Evolutionary conservation across 2,888 invertebrate species (phyloP).

Genomic region (Scaptomyza tumidula): DNA sequence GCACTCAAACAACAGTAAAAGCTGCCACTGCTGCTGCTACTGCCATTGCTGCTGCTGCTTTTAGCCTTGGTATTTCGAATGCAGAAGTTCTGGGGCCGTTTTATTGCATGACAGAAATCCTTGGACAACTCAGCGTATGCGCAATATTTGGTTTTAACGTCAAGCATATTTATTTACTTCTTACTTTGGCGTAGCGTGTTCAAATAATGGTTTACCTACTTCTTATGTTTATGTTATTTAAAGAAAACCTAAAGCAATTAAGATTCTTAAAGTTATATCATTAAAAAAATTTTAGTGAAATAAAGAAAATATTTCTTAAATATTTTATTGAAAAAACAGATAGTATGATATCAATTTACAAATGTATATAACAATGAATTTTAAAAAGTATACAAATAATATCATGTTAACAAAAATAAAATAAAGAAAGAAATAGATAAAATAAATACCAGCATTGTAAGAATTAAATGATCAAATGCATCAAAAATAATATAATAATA

Average conservation of each 20-base stretch:
- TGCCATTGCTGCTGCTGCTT: neutral
- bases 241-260: neutral
- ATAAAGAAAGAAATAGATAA: no score
- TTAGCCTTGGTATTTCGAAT: conserved; percentile 38
- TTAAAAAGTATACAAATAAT: no score
- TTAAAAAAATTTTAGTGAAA: no score
- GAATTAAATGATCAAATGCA: no score
- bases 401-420: no score
- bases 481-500: neutral
- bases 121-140: conserved; percentile 53
- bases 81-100: conserved; percentile 9
- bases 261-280: no score
- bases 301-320: no score
- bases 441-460: no score
- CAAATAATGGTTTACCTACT: conserved; percentile 17
- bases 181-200: conserved; percentile 17
- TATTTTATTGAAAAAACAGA: no score
- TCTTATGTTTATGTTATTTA: neutral
- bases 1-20: conserved; percentile 8
- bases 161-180: conserved; percentile 51
- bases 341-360: no score
- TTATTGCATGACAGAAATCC: conserved; percentile 33
- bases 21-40: neutral
- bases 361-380: no score
- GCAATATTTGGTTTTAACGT: conserved; percentile 55